A percentile compares a stretch with the other conserved stretches of the same genome.
These are phyloP conservation scores for Drosophila punjabiensis DNA, from an alignment of 1,140 invertebrate species.

Conservation along the genomic window DNA sequence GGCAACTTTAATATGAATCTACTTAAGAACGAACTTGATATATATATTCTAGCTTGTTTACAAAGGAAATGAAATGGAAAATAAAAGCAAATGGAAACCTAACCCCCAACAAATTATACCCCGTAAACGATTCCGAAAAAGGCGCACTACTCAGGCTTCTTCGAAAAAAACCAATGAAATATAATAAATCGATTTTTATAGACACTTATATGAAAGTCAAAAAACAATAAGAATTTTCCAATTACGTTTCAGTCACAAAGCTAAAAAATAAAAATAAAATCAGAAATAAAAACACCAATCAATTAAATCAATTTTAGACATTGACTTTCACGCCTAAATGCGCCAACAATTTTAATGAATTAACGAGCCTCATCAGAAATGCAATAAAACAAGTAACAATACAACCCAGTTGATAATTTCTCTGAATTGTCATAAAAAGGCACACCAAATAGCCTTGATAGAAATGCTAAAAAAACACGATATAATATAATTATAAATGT, in stretches of 20 bases:
- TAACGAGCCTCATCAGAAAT: slow-evolving; percentile 36
- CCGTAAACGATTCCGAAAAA: slow-evolving; percentile 30
- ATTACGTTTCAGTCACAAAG: slow-evolving; percentile 42
- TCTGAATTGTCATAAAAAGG: slow-evolving; percentile 67
- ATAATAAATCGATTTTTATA: slow-evolving; percentile 38
- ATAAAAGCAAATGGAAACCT: slow-evolving; percentile 25
- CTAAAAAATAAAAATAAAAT: not conserved
- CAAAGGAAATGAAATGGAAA: slow-evolving; percentile 56
- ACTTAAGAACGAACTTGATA: slow-evolving; percentile 69
- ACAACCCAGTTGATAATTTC: slow-evolving; percentile 53
- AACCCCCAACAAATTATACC: slow-evolving; percentile 27
- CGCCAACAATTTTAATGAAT: slow-evolving; percentile 54
- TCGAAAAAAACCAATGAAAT: slow-evolving; percentile 15
- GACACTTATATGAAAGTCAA: slow-evolving; percentile 46
- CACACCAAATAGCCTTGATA: slow-evolving; percentile 79
- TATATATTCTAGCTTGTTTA: slow-evolving; percentile 76
- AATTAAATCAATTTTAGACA: slow-evolving; percentile 50
- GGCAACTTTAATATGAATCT: slow-evolving; percentile 74
- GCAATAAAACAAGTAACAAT: slow-evolving; percentile 47
- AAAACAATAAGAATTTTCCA: slow-evolving; percentile 22
- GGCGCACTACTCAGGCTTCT: slow-evolving; percentile 40
- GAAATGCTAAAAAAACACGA: slow-evolving; percentile 53
- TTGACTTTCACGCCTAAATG: slow-evolving; percentile 52
- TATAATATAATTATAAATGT: slow-evolving; percentile 62
- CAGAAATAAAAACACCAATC: slow-evolving; percentile 20